phyloP scores from a whole-genome alignment of 2,888 invertebrate genomes.

The Eristalis tenax region DNA sequence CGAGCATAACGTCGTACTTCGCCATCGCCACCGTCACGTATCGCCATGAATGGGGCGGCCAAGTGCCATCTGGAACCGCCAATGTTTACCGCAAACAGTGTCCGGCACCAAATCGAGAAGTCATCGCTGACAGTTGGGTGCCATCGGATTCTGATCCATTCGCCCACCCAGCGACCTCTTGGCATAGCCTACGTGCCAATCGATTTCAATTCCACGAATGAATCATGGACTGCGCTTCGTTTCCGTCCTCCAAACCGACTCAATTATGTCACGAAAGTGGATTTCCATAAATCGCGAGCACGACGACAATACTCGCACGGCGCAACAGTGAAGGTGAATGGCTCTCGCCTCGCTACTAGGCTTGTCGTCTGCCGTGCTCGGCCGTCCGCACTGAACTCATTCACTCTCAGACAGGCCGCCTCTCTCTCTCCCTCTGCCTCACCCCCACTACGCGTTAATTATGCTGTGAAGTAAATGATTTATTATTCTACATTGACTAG shows the following conservation, averaged over 20 bases:
- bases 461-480: slow-evolving; percentile 53
- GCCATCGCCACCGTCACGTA: background rate
- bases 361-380: background rate
- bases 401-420: background rate
- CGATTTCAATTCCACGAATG: slow-evolving; percentile 43
- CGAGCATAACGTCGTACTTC: background rate
- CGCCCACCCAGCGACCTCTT: slow-evolving; percentile 57
- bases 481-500: slow-evolving; percentile 31
- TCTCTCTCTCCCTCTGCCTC: slow-evolving; percentile 10
- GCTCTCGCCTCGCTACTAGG: slow-evolving; percentile 6
- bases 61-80: background rate
- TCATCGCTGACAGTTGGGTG: slow-evolving; percentile 1
- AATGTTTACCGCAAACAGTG: background rate
- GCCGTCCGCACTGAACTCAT: background rate
- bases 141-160: background rate
- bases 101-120: background rate
- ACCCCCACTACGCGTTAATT: slow-evolving; percentile 39
- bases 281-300: slow-evolving; percentile 49
- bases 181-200: slow-evolving; percentile 55
- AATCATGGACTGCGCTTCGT: slow-evolving; percentile 45
- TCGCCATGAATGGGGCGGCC: background rate
- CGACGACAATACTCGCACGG: background rate
- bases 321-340: slow-evolving; percentile 49
- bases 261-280: slow-evolving; percentile 65
- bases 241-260: slow-evolving; percentile 55